Base-by-base conservation (phyloP, 2,113 vertebrate genomes). In the Casuarius casuarius region DNA sequence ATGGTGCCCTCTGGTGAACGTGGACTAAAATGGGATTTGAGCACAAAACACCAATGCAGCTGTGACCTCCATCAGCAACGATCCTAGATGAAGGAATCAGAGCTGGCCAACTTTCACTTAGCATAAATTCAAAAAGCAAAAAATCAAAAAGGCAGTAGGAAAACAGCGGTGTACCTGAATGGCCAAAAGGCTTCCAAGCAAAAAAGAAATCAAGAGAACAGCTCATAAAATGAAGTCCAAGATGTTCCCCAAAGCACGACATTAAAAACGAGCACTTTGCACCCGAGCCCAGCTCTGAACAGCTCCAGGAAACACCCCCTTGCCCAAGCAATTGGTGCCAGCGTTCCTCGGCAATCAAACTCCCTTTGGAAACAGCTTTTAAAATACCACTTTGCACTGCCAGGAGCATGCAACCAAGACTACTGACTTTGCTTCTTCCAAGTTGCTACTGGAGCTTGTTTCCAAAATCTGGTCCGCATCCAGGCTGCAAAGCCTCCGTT, bases 161-260 rank as follows among this genome's bases (percentile, higher is more conserved):
- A 77, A 63, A 93, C 19, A 65, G 33, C 11, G 29, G 70, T 89
- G 80, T 78, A 89, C 26, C 61, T 31, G 13, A 56, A 62, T 31
- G 65, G 35, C 73, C 44, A 86, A 65, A 89, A 74, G 44, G 51
- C 59, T 93, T 87, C 76, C 48, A 51, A 93, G 58, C 4, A 75
- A 79, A 90, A 93, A 54, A 15, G 5, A 65, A 89, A 40, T 46
- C 67, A 88, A 77, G 35, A 22, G 61, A 91, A 46, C 11, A 73
- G 66, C 23, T 90, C 38, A 29, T 63, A 51, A 76, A 92, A 75
- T 5, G 29, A 79, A 77, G 42, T 29, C 58, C 29, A 66, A 68
- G 81, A 54, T 62, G 33, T 58, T 84, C 59, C 75, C 73, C 68
- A 26, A 89, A 68, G 12, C 5, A 15, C 35, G 14, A 23, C 9